A percentile compares a stretch with the other conserved stretches of the same genome.
Evolutionary conservation across 2,797 vertebrate species (phyloP).

Genomic region (Anomalospiza imberbis): DNA sequence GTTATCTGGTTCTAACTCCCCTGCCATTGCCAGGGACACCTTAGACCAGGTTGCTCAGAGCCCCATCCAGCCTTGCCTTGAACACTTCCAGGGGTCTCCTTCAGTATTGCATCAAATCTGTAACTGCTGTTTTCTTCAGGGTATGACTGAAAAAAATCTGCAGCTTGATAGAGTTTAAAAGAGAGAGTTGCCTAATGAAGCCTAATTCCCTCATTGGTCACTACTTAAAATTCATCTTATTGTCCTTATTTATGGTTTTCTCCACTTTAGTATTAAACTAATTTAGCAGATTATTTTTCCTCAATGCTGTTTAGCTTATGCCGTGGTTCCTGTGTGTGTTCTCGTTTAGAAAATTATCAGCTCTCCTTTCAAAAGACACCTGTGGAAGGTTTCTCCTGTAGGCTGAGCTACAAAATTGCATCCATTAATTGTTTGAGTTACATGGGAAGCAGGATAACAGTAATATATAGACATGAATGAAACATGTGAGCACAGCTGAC

Average conservation of each 20-base stretch:
- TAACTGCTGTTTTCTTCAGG: neutral
- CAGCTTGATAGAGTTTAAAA: neutral
- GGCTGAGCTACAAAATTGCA: neutral
- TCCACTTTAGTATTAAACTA: neutral
- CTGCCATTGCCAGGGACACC: neutral
- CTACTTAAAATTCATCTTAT: neutral
- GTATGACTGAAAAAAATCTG: neutral
- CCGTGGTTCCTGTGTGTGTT: neutral
- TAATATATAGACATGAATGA: slow-evolving; percentile 28
- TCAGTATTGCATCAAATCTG: neutral
- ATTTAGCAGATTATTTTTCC: neutral
- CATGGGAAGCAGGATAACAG: neutral
- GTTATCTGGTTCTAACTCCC: neutral
- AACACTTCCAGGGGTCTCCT: neutral
- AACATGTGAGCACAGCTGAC: slow-evolving; percentile 36
- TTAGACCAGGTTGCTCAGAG: neutral
- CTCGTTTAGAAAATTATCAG: slow-evolving; percentile 16
- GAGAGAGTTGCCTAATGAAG: neutral
- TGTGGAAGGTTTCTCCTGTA: neutral
- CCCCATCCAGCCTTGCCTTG: neutral
- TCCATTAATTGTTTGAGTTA: slow-evolving; percentile 39
- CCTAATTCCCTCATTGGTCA: neutral
- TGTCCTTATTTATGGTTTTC: neutral
- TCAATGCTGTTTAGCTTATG: neutral
- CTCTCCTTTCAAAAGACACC: neutral